phyloP scores from a whole-genome alignment of 2,888 invertebrate species.

The Habrosyne pyritoides region DNA sequence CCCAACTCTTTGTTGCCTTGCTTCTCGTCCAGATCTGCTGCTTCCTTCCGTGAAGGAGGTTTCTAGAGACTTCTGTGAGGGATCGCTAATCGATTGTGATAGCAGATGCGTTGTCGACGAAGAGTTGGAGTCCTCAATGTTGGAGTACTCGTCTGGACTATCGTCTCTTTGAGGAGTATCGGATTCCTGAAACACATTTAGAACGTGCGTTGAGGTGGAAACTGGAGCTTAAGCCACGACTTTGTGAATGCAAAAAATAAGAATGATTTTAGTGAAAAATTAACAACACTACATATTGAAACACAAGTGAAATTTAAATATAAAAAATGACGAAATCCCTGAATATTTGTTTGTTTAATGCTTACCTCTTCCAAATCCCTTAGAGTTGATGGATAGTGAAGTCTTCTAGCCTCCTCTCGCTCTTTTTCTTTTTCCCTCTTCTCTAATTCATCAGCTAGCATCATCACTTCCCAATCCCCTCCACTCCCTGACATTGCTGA shows the following conservation, averaged over 20 bases:
- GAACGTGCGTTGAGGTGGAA: slow-evolving; percentile 6
- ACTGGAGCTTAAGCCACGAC: too few species aligned
- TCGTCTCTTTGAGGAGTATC: slow-evolving; percentile 74
- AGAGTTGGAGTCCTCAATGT: slow-evolving; percentile 71
- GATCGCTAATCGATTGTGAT: slow-evolving; percentile 66
- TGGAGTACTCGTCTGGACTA: slow-evolving; percentile 72
- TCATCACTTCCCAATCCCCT: slow-evolving; percentile 90
- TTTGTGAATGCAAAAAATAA: too few species aligned
- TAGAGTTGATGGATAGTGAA: slow-evolving; percentile 65
- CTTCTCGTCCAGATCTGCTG: slow-evolving; percentile 35
- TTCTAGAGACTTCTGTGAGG: slow-evolving; percentile 63
- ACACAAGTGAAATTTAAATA: too few species aligned
- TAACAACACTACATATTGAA: too few species aligned
- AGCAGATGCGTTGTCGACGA: slow-evolving; percentile 73
- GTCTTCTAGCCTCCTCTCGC: slow-evolving; percentile 61
- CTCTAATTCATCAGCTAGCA: slow-evolving; percentile 90
- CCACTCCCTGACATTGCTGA: slow-evolving; percentile 61
- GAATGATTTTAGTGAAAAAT: too few species aligned
- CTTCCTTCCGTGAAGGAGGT: slow-evolving; percentile 67
- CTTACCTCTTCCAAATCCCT: slow-evolving; percentile 75
- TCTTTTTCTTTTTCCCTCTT: slow-evolving; percentile 78
- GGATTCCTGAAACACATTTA: slow-evolving; percentile 55
- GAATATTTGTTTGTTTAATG: too few species aligned
- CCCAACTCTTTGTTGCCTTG: slow-evolving; percentile 55
- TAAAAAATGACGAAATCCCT: too few species aligned